Base-by-base conservation (phyloP, 2,888 invertebrate genomes). In the Spodoptera picta region DNA sequence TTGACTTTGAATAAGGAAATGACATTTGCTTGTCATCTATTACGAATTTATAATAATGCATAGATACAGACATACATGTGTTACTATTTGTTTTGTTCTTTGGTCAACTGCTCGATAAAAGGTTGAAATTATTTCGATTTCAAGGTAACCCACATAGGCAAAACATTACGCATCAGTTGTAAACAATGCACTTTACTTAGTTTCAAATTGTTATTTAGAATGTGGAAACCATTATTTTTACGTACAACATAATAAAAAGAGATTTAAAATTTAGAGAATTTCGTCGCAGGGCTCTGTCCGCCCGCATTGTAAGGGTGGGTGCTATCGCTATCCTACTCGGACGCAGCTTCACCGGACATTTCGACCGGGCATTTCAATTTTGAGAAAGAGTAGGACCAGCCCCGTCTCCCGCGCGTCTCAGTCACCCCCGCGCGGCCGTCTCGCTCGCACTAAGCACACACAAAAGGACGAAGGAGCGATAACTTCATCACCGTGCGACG, bases 391-490 rank as follows among this genome's bases (percentile, higher is more conserved):
- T 92, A 93, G 93, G 92, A 93, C 92, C 92, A 90, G 86, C 88
- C 88, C 82, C 90, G 86, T 80, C 87, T 87, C 87, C 86, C 91
- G 85, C 90, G 77, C 87, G 83, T 74, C 87, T 73, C 75, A 78
- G 71, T 82, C 75, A 80, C 83, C 84, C 88, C 84, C 83, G 83
- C 72, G 72, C 83, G 65, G 65, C 87, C 82, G 81, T 94, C 92
- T 90, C 91, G 86, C 90, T 93, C 89, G 87, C 92, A 89, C 94
- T 87, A 90, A 91, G 92, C 93, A 94, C 93, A 90, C 90, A 94
- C 95, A 95, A 95, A 95, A 95, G 95, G 95, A 95, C 94, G 92
- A 94, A 95, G 95, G 94, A 95, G 92, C 94, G 94, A 94, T 94
- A 94, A 94, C 94, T 94, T 94, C 94, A 94, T 94, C 94, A 94